A percentile compares a stretch with the other conserved stretches of the same genome.
Evolutionary conservation across 2,113 vertebrate species (phyloP).

Genomic region (Nibea albiflora): DNA sequence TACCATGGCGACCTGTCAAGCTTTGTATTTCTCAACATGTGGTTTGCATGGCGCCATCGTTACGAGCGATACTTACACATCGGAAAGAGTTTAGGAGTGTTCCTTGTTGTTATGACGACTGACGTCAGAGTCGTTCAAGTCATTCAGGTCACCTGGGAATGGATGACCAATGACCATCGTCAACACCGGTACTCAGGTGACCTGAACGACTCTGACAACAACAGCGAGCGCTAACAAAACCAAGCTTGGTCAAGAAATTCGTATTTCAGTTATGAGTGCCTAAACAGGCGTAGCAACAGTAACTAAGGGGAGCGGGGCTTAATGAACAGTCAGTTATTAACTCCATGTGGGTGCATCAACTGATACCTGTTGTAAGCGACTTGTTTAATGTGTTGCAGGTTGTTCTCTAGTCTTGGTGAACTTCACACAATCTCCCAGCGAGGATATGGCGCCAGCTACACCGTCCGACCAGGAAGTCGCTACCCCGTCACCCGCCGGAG

Average conservation of each 20-base stretch:
- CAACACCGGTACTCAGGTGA: no score
- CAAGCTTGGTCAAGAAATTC: no score
- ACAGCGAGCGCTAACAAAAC: no score
- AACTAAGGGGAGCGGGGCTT: neutral
- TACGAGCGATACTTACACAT: no score
- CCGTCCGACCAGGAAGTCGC: constrained; percentile 93
- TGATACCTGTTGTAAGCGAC: no score
- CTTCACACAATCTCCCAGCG: constrained; percentile 98
- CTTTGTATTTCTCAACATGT: neutral
- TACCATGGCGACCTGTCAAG: neutral
- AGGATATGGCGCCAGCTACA: constrained; percentile 93
- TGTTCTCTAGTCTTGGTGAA: constrained; percentile 98
- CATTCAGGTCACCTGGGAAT: no score
- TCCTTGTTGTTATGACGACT: no score
- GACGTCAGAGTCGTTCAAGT: no score
- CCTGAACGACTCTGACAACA: no score
- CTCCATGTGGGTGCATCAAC: neutral
- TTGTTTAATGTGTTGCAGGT: constrained; percentile 81
- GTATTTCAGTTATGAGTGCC: no score
- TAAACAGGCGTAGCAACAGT: neutral
- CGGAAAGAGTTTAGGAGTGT: neutral
- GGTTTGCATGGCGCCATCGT: neutral
- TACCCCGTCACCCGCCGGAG: constrained; percentile 95
- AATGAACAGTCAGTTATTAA: no score
- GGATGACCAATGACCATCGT: no score